Evolutionary conservation across 1,140 invertebrate species (phyloP).

Genomic region (Venustaconcha ellipsiformis): DNA sequence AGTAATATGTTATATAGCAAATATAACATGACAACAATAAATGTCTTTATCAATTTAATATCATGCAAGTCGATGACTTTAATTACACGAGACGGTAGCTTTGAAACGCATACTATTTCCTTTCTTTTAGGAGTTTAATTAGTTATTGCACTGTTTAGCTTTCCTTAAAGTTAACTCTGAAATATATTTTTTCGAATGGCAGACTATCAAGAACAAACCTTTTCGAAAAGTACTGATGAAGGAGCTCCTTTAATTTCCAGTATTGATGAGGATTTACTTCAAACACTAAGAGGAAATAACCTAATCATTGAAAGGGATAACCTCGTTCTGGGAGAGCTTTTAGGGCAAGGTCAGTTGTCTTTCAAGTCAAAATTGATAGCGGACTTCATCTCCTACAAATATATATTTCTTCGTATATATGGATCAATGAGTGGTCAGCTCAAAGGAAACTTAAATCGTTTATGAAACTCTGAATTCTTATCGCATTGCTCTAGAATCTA

Average conservation of each 20-base stretch:
- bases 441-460: background rate
- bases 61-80: too few species aligned
- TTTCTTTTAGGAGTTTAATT: too few species aligned
- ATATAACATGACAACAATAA: too few species aligned
- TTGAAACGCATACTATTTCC: too few species aligned
- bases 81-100: too few species aligned
- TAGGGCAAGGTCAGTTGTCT: slow-evolving; percentile 21
- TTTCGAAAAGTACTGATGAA: background rate
- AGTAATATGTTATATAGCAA: too few species aligned
- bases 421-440: background rate
- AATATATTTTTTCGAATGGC: background rate
- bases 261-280: slow-evolving; percentile 8
- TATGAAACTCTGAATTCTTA: background rate
- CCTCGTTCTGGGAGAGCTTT: slow-evolving; percentile 13
- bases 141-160: too few species aligned
- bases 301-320: slow-evolving; percentile 5
- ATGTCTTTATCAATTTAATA: too few species aligned
- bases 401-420: background rate
- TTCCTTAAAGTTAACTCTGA: too few species aligned
- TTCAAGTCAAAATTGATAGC: too few species aligned
- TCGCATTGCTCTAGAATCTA: background rate
- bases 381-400: background rate
- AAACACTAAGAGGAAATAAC: slow-evolving; percentile 1
- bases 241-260: background rate
- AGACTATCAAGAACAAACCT: slow-evolving; percentile 10